Conservation (phyloP, 2,113 vertebrate species). For the Alligator sinensis region DNA sequence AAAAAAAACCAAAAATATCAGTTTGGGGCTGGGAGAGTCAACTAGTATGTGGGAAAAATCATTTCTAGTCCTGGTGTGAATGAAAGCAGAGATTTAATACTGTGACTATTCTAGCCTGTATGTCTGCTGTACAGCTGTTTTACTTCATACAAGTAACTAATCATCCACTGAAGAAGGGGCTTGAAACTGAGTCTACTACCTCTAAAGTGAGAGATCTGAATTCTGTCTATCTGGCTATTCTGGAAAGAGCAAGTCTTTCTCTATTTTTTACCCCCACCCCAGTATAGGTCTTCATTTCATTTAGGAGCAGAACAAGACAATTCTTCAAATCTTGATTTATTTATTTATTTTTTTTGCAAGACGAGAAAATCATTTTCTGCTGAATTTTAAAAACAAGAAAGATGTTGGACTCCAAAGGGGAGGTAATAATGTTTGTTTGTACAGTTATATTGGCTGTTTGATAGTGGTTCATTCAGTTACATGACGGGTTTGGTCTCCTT, state of each 20-base stretch:
- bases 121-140: too few relatives aligned
- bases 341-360: not conserved
- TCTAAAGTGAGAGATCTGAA: too few relatives aligned
- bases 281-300: fast-evolving
- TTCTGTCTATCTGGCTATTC: too few relatives aligned
- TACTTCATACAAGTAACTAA: too few relatives aligned
- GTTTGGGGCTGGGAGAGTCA: not conserved
- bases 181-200: too few relatives aligned
- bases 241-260: too few relatives aligned
- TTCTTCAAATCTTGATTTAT: not conserved
- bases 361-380: not conserved
- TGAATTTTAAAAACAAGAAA: not conserved
- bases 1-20: too few relatives aligned
- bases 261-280: too few relatives aligned
- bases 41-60: fast-evolving
- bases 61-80: fast-evolving
- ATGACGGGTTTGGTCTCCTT: not conserved
- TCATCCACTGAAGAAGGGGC: too few relatives aligned
- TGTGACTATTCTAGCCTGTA: too few relatives aligned
- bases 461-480: not conserved
- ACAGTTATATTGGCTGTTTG: fast-evolving
- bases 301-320: not conserved
- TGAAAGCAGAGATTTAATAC: not conserved
- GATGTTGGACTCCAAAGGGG: not conserved
- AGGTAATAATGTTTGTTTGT: not conserved